phyloP scores from a whole-genome alignment of 1,140 invertebrate genomes.

The Dysdera silvatica region DNA sequence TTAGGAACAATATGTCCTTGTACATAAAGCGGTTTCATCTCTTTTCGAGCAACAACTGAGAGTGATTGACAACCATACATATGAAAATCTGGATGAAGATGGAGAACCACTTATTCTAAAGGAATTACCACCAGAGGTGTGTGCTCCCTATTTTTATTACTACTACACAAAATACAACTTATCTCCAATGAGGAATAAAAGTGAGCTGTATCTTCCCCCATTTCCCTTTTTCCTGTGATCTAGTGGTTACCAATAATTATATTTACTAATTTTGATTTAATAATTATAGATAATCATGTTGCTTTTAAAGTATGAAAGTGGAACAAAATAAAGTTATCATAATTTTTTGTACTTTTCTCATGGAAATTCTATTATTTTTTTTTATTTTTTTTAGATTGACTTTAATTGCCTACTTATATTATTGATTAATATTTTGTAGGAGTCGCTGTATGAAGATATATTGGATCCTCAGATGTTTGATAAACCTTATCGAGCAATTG shows the following conservation, averaged over 20 bases:
- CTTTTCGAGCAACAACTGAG: slow-evolving; percentile 52
- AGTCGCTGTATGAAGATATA: slow-evolving; percentile 26
- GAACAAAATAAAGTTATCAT: too few species aligned
- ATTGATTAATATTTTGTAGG: too few species aligned
- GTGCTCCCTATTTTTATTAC: too few species aligned
- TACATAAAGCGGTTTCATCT: slow-evolving; percentile 50
- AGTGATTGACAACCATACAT: slow-evolving; percentile 53
- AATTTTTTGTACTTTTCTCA: neutral
- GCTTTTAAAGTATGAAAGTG: too few species aligned
- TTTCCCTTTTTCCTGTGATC: too few species aligned
- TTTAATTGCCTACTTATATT: neutral
- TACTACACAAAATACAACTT: too few species aligned
- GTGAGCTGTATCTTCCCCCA: too few species aligned
- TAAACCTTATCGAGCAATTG: neutral
- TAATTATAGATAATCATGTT: too few species aligned
- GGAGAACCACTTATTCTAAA: slow-evolving; percentile 34
- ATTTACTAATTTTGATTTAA: too few species aligned
- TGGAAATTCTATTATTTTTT: neutral
- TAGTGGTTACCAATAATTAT: neutral
- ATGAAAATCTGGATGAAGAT: slow-evolving; percentile 50
- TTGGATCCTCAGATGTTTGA: slow-evolving; percentile 2
- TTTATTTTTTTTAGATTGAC: neutral
- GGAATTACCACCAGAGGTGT: slow-evolving; percentile 18
- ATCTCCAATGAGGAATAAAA: too few species aligned
- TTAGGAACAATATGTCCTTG: slow-evolving; percentile 50